Conservation (phyloP, 2,113 vertebrate species). For the Psilopogon haemacephalus region DNA sequence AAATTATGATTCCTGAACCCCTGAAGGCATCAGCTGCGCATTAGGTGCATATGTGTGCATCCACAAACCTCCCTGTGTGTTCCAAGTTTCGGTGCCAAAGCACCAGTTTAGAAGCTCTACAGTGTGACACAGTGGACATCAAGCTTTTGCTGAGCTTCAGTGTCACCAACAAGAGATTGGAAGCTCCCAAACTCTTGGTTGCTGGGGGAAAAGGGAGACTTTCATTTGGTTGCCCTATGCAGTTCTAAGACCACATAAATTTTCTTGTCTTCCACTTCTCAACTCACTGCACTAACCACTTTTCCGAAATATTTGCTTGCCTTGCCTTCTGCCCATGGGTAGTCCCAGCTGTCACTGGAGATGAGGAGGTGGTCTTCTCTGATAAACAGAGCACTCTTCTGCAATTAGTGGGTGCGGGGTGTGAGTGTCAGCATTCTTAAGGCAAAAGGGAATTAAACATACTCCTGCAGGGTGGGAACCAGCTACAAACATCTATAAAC, state of each 20-base stretch:
- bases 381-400: neutral
- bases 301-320: neutral
- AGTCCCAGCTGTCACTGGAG: neutral
- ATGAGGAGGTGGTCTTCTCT: neutral
- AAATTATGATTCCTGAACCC: neutral
- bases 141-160: neutral
- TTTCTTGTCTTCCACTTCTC: neutral
- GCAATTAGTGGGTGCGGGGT: neutral
- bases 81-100: neutral
- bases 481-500: neutral
- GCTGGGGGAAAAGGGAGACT: neutral
- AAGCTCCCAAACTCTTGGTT: neutral
- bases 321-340: neutral
- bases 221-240: neutral
- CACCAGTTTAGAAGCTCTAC: neutral
- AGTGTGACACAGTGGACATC: neutral
- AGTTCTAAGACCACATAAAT: neutral
- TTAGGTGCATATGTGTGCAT: neutral
- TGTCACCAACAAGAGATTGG: neutral
- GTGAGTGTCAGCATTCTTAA: neutral
- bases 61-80: neutral
- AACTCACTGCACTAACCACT: neutral
- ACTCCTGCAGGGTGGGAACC: neutral
- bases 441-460: neutral
- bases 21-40: rapidly evolving